Base-by-base conservation (phyloP, 2,113 vertebrate genomes). In the Lophochroa leadbeateri region DNA sequence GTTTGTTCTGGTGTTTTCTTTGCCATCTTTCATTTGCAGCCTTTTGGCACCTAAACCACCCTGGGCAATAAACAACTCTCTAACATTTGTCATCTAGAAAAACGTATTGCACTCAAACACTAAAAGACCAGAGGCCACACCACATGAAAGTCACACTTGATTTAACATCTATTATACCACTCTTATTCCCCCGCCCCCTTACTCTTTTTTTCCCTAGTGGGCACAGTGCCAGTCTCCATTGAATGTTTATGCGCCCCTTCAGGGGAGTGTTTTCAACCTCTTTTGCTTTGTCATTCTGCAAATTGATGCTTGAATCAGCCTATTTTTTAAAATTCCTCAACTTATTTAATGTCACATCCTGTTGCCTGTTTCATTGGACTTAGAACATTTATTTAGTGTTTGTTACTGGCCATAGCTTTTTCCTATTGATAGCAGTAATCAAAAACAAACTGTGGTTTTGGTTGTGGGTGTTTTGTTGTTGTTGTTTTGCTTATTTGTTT, bases 1-100 rank as follows among this genome's bases (percentile, higher is more conserved):
- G 44, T 70, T 95, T 2, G 0, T 39, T 67, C 37, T 84, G 76
- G 35, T 68, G 39, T 91, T 86, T 82, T 72, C 31, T 79, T 93
- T 92, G 53, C 77, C 79, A 52, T 90, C 76, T 82, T 92, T 97
- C 84, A 92, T 82, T 90, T 74, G 80, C 92, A 47, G 46, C 13
- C 52, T 94, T 82, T 91, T 90, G 92, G 76, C 78, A 94, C 33
- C 44, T 69, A 57, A 64, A 75, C 27, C 20, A 84, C 84, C 76
- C 43, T 69, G 87, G 39, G 86, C 87, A 67, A 88, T 60, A 81
- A 96, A 92, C 39, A 91, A 69, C 70, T 91, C 80, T 43, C 84
- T 82, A 92, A 90, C 86, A 93, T 95, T 95, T 87, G 49, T 96
- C 88, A 92, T 63, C 29, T 46, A 57, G 69, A 85, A 86, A 88